Base-by-base conservation (phyloP, 2,888 invertebrate genomes). In the Odontomyia ornata region DNA sequence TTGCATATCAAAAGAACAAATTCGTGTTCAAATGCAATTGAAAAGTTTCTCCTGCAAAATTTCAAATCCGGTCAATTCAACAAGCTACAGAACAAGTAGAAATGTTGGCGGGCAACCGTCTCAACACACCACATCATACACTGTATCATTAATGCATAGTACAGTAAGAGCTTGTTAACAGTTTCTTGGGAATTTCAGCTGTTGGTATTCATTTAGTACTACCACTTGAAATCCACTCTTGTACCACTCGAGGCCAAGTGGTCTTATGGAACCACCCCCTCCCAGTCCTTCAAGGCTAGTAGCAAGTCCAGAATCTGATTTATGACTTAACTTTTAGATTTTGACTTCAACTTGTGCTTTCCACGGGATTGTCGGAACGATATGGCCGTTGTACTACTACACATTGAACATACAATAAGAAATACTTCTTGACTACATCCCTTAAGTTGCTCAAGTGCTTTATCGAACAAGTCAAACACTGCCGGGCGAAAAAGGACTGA, bases 311-410 rank as follows among this genome's bases (percentile, higher is more conserved):
- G 36, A 36, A 30, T 18, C 65, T 65, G 65, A 65, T 65, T 65
- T 65, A 65, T 65, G 36, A 65, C 65, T 65, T 65, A 65, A 65
- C 65, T 64, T 65, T 65, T 43, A 15, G 65, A 43, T 65, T 65
- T 65, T 15, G 43, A 30, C 36, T 65, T n/a, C 1, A 64, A 65
- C 62, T 65, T 65, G 36, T 65, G 43, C 65, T 43, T 65, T 65
- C 23, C 30, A 30, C 25, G 64, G n/a, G 30, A 23, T 21, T n/a
- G 62, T 7, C 13, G 27, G 28, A 4, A 18, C 18, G 18, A 9
- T 52, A n/a, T 18, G 15, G 4, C 52, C 4, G 52, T 13, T 18
- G 52, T 52, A 52, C 15, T 4, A 52, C 52, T 36, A 36, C 36
- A 36, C 36, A 36, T 9, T 36, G 36, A 36, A 36, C 36, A 36